Percentiles rank a stretch among this genome's conserved stretches.
Evolutionary conservation across 2,113 vertebrate genomes (phyloP).

Genomic region (Vidua chalybeata): DNA sequence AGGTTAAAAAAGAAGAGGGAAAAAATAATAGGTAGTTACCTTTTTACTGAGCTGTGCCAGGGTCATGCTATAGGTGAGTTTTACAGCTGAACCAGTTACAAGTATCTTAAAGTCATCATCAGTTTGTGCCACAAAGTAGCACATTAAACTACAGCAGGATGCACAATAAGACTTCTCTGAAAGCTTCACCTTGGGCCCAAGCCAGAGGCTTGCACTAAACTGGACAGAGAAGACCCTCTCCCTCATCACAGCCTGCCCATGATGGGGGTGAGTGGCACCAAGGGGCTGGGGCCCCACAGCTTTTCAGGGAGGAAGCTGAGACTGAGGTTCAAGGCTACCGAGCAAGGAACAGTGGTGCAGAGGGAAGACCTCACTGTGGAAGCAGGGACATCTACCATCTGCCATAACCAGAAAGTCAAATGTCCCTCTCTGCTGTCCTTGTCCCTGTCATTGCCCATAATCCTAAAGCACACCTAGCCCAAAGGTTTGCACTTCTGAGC

Average conservation of each 20-base stretch:
- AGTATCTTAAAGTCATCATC: neutral
- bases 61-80: neutral
- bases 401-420: neutral
- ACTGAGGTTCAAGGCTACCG: neutral
- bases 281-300: neutral
- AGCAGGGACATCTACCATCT: neutral
- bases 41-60: neutral
- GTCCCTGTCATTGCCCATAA: neutral
- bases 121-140: neutral
- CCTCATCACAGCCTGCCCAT: neutral
- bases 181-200: neutral
- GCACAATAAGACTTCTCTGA: neutral
- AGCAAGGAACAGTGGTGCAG: accelerated
- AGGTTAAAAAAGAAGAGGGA: neutral
- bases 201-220: neutral
- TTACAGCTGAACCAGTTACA: neutral
- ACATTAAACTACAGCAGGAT: neutral
- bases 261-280: neutral
- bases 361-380: accelerated
- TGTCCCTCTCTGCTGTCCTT: neutral
- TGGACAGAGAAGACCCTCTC: neutral
- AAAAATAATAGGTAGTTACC: neutral
- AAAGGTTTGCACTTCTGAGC: neutral
- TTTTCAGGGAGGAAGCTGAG: neutral
- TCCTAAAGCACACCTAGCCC: neutral